A percentile compares a stretch with the other conserved stretches of the same genome.
These are phyloP conservation scores for Rostratula benghalensis DNA, from an alignment of 2,113 vertebrate species.

Conservation along the genomic window DNA sequence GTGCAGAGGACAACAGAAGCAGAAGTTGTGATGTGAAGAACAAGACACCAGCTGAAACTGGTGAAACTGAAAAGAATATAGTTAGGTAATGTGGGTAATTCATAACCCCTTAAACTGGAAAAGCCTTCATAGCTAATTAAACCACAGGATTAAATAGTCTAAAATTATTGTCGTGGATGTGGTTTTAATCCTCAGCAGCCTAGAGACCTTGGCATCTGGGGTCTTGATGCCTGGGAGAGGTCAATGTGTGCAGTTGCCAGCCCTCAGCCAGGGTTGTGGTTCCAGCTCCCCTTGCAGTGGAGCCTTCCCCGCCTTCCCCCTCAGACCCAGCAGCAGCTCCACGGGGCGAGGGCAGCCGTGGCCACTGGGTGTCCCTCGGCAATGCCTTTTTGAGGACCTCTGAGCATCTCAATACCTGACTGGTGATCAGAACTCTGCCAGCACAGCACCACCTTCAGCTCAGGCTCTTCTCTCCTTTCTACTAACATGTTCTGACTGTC, in stretches of 20 bases:
- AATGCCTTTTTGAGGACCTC: rapidly evolving
- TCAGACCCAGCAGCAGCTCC: rapidly evolving
- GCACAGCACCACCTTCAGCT: not conserved
- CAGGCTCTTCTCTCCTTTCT: not conserved
- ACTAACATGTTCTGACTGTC: not conserved
- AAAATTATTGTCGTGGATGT: not conserved
- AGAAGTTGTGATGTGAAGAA: not conserved
- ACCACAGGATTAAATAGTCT: not conserved
- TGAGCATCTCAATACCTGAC: not conserved
- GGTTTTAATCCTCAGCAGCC: not conserved
- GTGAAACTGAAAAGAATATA: not conserved
- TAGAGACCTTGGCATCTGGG: not conserved
- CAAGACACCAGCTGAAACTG: not conserved
- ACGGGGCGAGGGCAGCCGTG: rapidly evolving
- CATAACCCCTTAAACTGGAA: not conserved
- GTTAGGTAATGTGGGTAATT: not conserved
- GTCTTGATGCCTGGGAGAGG: not conserved
- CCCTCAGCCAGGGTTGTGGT: rapidly evolving
- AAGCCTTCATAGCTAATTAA: not conserved
- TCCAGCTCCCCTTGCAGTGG: rapidly evolving
- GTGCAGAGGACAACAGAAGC: not conserved
- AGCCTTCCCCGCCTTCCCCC: rapidly evolving
- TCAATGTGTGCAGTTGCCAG: rapidly evolving
- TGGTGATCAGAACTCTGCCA: not conserved
- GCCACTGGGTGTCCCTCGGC: not conserved